Evolutionary conservation across 2,888 invertebrate species (phyloP).

Genomic region (Lagria hirta): DNA sequence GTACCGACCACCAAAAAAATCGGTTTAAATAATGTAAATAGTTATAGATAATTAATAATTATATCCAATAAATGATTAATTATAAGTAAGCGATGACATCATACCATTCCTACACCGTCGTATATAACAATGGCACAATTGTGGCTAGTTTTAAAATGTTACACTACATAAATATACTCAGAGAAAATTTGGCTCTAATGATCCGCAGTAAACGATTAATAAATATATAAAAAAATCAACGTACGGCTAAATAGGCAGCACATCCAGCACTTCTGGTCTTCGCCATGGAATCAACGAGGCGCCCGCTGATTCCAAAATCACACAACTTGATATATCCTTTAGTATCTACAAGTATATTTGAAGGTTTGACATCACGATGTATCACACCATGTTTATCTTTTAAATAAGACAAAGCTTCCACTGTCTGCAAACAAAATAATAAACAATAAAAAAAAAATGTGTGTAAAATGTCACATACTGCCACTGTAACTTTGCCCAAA

Average conservation of each 20-base stretch:
- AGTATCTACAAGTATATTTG: constrained; percentile 95
- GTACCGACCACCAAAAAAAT: too few relatives aligned
- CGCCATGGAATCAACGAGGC: constrained; percentile 96
- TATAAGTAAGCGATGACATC: too few relatives aligned
- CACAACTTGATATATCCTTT: constrained; percentile 95
- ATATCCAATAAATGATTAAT: too few relatives aligned
- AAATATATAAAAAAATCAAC: constrained; percentile 44
- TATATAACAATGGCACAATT: too few relatives aligned
- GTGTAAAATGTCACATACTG: constrained; percentile 63
- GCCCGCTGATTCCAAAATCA: constrained; percentile 99
- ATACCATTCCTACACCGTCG: too few relatives aligned
- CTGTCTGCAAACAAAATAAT: constrained; percentile 67
- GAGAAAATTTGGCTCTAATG: too few relatives aligned
- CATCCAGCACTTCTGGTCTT: constrained; percentile 96
- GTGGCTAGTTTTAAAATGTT: too few relatives aligned
- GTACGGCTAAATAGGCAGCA: constrained; percentile 98
- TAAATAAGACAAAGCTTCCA: constrained; percentile 94
- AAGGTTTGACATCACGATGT: constrained; percentile 97
- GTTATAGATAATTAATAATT: too few relatives aligned
- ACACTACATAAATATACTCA: too few relatives aligned
- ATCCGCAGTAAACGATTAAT: constrained; percentile 1
- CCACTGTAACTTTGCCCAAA: constrained; percentile 94
- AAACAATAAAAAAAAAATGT: neutral
- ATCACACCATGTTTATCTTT: constrained; percentile 97
- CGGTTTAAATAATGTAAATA: too few relatives aligned